Conservation (phyloP, 2,113 vertebrate genomes). For the Boleophthalmus pectinirostris region DNA sequence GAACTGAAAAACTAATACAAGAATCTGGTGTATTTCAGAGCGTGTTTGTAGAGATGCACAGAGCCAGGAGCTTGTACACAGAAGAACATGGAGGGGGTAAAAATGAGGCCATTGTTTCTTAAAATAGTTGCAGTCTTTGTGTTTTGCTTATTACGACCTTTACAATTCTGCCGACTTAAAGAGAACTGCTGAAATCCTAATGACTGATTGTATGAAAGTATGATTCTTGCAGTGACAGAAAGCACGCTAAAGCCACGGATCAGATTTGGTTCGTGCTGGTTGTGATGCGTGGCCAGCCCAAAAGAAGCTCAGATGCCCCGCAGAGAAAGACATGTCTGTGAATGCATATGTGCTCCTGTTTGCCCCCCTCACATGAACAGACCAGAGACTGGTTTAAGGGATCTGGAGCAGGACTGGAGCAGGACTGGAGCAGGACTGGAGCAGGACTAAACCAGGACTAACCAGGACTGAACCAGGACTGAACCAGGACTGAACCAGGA, state of each 20-base stretch:
- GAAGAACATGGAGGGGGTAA: too few species aligned
- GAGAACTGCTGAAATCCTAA: neutral
- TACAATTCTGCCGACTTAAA: neutral
- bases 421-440: too few species aligned
- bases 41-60: too few species aligned
- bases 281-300: neutral
- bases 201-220: neutral
- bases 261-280: conserved; percentile 1
- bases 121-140: neutral
- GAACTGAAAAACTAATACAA: too few species aligned
- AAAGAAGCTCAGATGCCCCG: conserved; percentile 14
- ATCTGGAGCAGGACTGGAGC: too few species aligned
- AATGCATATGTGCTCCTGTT: neutral
- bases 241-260: neutral
- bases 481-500: too few species aligned
- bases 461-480: too few species aligned
- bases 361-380: neutral
- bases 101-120: too few species aligned
- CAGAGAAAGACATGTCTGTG: neutral
- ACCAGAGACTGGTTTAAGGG: too few species aligned
- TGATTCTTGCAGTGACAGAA: neutral
- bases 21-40: too few species aligned
- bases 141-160: neutral
- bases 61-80: too few species aligned
- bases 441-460: too few species aligned